These are phyloP conservation scores for Antheraea pernyi DNA, from an alignment of 1,140 invertebrate genomes.

Conservation along the genomic window DNA sequence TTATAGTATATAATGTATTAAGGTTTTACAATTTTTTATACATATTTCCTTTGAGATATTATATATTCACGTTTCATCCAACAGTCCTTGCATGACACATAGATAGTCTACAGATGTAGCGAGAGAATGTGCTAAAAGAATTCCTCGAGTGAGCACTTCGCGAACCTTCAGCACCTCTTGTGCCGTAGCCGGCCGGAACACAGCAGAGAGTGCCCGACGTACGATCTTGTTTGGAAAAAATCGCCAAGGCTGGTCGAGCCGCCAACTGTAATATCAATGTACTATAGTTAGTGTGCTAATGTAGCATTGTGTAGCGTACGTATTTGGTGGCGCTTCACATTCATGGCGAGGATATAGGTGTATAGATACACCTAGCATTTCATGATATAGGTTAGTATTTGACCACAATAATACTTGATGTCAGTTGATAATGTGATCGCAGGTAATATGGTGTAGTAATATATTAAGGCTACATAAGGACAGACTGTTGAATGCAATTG, in stretches of 20 bases:
- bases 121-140: slow-evolving; percentile 65
- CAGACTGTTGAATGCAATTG: no score
- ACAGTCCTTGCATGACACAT: slow-evolving; percentile 68
- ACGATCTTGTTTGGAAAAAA: slow-evolving; percentile 47
- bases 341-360: no score
- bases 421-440: no score
- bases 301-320: no score
- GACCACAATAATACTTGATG: no score
- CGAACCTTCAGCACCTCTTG: slow-evolving; percentile 63
- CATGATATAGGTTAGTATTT: no score
- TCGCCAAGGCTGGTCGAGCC: slow-evolving; percentile 46
- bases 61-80: slow-evolving; percentile 50
- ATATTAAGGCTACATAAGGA: no score
- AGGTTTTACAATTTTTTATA: neutral
- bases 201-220: slow-evolving; percentile 33
- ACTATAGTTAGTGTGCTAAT: no score
- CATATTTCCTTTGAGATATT: neutral
- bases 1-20: no score
- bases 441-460: no score
- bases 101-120: slow-evolving; percentile 72
- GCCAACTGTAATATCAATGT: slow-evolving; percentile 39
- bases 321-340: no score
- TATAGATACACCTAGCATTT: no score
- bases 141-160: slow-evolving; percentile 58
- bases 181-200: slow-evolving; percentile 25